These are phyloP conservation scores for Euphonia xanthogaster DNA, from an alignment of 2,797 vertebrate species.

Conservation along the genomic window DNA sequence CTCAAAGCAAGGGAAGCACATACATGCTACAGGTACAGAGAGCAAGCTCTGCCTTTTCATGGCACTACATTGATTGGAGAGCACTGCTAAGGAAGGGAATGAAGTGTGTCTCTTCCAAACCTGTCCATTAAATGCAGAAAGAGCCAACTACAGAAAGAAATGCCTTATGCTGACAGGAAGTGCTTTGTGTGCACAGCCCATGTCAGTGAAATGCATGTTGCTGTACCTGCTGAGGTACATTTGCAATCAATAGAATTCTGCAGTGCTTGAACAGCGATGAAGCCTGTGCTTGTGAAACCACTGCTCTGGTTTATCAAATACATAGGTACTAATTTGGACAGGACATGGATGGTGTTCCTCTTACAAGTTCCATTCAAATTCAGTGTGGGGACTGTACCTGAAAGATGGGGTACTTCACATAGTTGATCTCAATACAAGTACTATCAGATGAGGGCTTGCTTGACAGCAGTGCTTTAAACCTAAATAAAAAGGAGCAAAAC, in stretches of 20 bases:
- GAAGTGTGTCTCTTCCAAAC: background rate
- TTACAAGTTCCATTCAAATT: background rate
- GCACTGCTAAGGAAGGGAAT: background rate
- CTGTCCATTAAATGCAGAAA: background rate
- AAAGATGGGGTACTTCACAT: conserved; percentile 98
- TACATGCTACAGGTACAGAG: background rate
- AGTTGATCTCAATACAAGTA: conserved; percentile 97
- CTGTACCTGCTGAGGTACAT: background rate
- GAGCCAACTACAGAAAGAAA: background rate
- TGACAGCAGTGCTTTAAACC: conserved; percentile 97
- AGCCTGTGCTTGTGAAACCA: background rate
- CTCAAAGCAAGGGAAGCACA: background rate
- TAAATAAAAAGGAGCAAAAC: conserved; percentile 62
- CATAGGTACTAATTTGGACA: background rate
- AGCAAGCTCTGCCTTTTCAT: background rate
- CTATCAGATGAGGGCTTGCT: conserved; percentile 92
- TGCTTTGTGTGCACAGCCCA: background rate
- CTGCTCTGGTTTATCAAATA: background rate
- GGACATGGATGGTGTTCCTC: background rate
- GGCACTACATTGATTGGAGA: background rate
- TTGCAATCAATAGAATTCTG: background rate
- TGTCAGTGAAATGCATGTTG: background rate
- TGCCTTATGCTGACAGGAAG: background rate
- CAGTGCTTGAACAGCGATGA: background rate
- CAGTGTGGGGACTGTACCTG: conserved; percentile 79